A percentile compares a stretch with the other conserved stretches of the same genome.
Evolutionary conservation across 1,140 invertebrate genomes (phyloP).

Genomic region (Pollicipes pollicipes): DNA sequence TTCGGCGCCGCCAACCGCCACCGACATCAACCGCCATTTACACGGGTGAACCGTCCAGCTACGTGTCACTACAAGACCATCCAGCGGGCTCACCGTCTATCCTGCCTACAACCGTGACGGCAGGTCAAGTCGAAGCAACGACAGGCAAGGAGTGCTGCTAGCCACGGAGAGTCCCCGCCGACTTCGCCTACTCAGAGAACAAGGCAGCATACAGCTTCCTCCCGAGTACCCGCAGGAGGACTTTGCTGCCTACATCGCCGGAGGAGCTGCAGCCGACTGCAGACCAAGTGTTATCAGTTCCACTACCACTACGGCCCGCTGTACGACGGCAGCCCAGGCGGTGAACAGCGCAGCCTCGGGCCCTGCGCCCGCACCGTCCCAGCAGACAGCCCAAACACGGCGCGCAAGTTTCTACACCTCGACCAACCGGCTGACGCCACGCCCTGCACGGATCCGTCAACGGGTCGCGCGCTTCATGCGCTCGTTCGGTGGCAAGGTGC

Average conservation of each 20-base stretch:
- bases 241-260: background rate
- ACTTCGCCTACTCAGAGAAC: background rate
- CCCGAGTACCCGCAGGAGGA: background rate
- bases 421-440: background rate
- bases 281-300: background rate
- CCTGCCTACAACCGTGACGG: background rate
- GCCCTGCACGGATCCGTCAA: background rate
- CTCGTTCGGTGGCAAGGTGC: background rate
- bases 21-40: background rate
- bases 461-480: background rate
- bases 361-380: background rate
- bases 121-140: background rate
- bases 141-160: background rate
- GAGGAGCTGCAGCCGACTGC: background rate
- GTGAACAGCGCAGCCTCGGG: no score
- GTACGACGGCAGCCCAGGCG: background rate
- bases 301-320: constrained; percentile 4
- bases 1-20: no score
- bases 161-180: background rate
- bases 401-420: background rate
- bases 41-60: background rate
- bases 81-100: background rate
- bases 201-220: background rate
- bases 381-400: background rate
- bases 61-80: background rate